These are phyloP conservation scores for Popillia japonica DNA, from an alignment of 1,140 invertebrate species.

Conservation along the genomic window DNA sequence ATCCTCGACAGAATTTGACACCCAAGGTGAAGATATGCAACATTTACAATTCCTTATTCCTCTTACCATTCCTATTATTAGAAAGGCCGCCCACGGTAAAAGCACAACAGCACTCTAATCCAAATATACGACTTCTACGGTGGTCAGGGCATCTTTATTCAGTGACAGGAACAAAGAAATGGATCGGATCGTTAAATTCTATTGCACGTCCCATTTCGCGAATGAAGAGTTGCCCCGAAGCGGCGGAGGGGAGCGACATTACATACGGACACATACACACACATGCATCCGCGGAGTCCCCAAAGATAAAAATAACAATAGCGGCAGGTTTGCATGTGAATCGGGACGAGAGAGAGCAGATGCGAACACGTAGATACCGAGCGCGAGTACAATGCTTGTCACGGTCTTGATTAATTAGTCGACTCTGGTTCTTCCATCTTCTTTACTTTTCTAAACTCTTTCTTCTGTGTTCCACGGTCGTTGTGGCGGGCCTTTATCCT, in stretches of 20 bases:
- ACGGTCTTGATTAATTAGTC: slow-evolving; percentile 48
- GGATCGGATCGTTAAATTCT: slow-evolving; percentile 48
- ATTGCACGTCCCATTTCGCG: slow-evolving; percentile 46
- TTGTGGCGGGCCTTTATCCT: slow-evolving; percentile 28
- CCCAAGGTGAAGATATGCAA: no score
- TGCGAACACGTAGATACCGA: slow-evolving; percentile 44
- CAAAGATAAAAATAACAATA: slow-evolving; percentile 45
- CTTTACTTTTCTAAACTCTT: slow-evolving; percentile 40
- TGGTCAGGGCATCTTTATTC: slow-evolving; percentile 38
- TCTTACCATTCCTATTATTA: neutral
- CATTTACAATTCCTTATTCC: no score
- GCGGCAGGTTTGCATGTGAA: slow-evolving; percentile 49
- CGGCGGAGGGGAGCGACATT: neutral
- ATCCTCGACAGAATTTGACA: no score
- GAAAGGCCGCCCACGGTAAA: neutral
- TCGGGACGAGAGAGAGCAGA: slow-evolving; percentile 44
- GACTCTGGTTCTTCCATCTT: slow-evolving; percentile 43
- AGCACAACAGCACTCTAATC: slow-evolving; percentile 35
- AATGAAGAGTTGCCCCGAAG: slow-evolving; percentile 28
- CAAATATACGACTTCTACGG: slow-evolving; percentile 43
- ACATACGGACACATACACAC: neutral
- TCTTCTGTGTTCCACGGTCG: slow-evolving; percentile 28
- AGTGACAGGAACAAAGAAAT: slow-evolving; percentile 43
- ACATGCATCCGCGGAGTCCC: neutral
- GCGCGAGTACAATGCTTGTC: slow-evolving; percentile 46